Percentiles rank a stretch among this genome's conserved stretches.
These are phyloP conservation scores for Tenebrio molitor DNA, from an alignment of 1,140 invertebrate species.

Conservation along the genomic window DNA sequence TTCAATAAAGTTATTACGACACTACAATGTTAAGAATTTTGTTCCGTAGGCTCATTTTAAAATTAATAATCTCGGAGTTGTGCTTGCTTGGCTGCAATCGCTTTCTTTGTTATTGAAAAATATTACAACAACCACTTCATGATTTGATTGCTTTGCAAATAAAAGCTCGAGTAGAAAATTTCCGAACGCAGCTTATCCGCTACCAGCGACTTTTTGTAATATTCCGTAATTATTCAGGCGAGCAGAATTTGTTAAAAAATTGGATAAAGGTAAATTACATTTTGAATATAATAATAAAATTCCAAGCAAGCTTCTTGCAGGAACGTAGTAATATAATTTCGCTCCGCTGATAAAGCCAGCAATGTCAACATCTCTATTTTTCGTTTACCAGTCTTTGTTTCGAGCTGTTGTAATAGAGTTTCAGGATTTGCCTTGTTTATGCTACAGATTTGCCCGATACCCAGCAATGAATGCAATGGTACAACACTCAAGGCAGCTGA, in stretches of 20 bases:
- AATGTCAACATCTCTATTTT: conserved; percentile 31
- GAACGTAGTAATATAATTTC: conserved; percentile 14
- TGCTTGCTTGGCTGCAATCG: no score
- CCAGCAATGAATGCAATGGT: conserved; percentile 20
- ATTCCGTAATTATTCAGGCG: conserved; percentile 5
- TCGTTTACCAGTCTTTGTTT: conserved; percentile 10
- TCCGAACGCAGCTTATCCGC: no score
- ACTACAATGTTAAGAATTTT: no score
- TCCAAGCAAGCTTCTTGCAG: not conserved
- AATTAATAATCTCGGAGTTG: no score
- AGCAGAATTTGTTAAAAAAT: not conserved
- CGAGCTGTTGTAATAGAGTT: conserved; percentile 17
- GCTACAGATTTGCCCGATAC: conserved; percentile 19
- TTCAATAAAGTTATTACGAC: no score
- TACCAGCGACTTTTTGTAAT: no score
- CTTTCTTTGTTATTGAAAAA: no score
- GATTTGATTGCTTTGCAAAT: no score
- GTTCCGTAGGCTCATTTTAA: no score
- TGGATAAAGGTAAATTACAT: conserved; percentile 5
- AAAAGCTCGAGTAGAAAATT: no score
- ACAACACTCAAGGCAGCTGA: conserved; percentile 36
- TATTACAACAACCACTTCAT: no score
- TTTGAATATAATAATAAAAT: conserved; percentile 20
- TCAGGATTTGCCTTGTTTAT: conserved; percentile 33
- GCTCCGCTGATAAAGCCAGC: not conserved